Evolutionary conservation across 2,888 invertebrate species (phyloP), one percentile per base, ranked within the genome.

Genomic region (Magallana nippona): DNA sequence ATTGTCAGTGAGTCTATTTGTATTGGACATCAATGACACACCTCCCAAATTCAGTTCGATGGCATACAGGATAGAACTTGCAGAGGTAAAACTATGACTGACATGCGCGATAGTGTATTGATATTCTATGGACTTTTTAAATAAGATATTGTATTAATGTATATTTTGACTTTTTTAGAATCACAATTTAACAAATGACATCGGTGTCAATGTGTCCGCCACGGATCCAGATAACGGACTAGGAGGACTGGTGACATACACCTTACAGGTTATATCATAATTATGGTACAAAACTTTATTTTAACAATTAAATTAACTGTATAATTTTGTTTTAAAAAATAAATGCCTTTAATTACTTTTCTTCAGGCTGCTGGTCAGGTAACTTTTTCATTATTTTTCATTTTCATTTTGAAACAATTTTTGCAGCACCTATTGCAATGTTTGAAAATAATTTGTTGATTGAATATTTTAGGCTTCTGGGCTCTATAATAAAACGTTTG

Each of bases 311-410:
- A n/a, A 60, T 8, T 60, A 60, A n/a, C n/a, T 1, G 60, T 60
- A 60, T 60, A 60, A 2, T 8, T 60, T 60, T 60, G 60, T 17
- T 60, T n/a, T n/a, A 17, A n/a, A 1, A 60, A 60, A 60, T 17
- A 1, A 60, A 8, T 60, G 32, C 3, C 13, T 71, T 11, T 8
- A 5, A 13, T 71, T 71, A 27, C n/a, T 15, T 11, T 10, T 79
- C 56, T 79, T 17, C 79, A 79, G 79, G 15, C 79, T 22, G 55
- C 22, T 79, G 79, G 79, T 2, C 79, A 79, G 79, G 79, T 55
- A n/a, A n/a, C n/a, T n/a, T n/a, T n/a, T n/a, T n/a, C n/a, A n/a
- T n/a, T n/a, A n/a, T n/a, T n/a, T n/a, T n/a, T n/a, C n/a, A n/a
- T n/a, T n/a, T n/a, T n/a, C n/a, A n/a, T n/a, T n/a, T n/a, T n/a